These are phyloP conservation scores for Lottia scabra DNA, from an alignment of 2,888 invertebrate species.

Conservation along the genomic window DNA sequence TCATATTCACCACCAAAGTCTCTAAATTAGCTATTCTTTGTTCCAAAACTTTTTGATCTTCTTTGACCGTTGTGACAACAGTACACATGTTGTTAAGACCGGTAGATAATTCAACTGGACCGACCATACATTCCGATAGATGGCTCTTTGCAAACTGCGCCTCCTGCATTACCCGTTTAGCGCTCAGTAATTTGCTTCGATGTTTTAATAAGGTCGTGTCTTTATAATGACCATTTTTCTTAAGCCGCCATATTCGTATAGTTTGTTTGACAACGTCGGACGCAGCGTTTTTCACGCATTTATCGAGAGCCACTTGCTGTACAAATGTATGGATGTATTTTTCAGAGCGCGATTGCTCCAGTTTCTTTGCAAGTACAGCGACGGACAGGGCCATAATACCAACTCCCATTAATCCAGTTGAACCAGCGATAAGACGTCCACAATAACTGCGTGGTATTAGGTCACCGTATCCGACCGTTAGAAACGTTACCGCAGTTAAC, in stretches of 20 bases:
- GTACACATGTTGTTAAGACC: conserved; percentile 47
- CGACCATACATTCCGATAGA: conserved; percentile 44
- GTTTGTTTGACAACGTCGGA: conserved; percentile 50
- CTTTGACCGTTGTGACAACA: conserved; percentile 37
- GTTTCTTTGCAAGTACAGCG: conserved; percentile 55
- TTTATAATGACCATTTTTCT: conserved; percentile 34
- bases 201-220: conserved; percentile 41
- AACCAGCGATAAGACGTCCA: conserved; percentile 50
- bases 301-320: conserved; percentile 49
- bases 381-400: conserved; percentile 58
- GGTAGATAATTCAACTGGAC: conserved; percentile 49
- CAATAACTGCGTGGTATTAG: conserved; percentile 56
- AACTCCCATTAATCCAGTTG: conserved; percentile 56
- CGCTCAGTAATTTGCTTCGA: conserved; percentile 43
- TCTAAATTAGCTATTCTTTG: conserved; percentile 44
- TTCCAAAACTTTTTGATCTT: conserved; percentile 42
- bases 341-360: conserved; percentile 56
- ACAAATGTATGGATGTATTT: conserved; percentile 57
- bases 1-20: conserved; percentile 42
- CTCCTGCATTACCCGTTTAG: conserved; percentile 48
- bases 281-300: conserved; percentile 45
- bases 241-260: conserved; percentile 45
- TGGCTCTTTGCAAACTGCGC: conserved; percentile 46
- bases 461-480: conserved; percentile 59
- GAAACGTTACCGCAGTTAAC: conserved; percentile 57